phyloP scores from a whole-genome alignment of 2,888 invertebrate species.

The Saturnia japonica region DNA sequence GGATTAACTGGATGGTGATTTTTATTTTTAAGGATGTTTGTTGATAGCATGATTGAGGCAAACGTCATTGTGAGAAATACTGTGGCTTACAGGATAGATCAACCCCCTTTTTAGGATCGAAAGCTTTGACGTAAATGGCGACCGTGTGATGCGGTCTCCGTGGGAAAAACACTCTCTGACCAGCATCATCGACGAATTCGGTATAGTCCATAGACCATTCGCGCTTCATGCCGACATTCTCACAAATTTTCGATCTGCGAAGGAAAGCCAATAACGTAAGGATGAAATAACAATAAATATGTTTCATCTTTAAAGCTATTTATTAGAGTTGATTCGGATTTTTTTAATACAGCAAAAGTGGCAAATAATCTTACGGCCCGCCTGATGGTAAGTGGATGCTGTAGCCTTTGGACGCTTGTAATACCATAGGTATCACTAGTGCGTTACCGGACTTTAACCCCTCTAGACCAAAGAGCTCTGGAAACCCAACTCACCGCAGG shows the following conservation, averaged over 20 bases:
- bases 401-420: too few relatives aligned
- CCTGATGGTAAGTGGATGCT: too few relatives aligned
- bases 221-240: conserved; percentile 72
- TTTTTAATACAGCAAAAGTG: too few relatives aligned
- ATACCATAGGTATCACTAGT: too few relatives aligned
- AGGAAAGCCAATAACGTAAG: not conserved
- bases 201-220: conserved; percentile 77
- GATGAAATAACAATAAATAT: not conserved
- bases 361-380: too few relatives aligned
- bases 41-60: not conserved
- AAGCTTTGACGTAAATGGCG: conserved; percentile 63
- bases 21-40: not conserved
- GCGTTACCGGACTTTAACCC: too few relatives aligned
- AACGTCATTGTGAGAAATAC: not conserved
- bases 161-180: conserved; percentile 76
- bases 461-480: too few relatives aligned
- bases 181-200: conserved; percentile 71
- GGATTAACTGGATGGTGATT: not conserved
- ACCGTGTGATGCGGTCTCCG: conserved; percentile 72
- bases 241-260: conserved; percentile 72
- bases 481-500: too few relatives aligned
- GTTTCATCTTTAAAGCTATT: not conserved
- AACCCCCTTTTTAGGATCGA: conserved; percentile 37
- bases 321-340: not conserved
- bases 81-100: conserved; percentile 45